Percentiles rank a stretch among this genome's conserved stretches.
Conservation (phyloP, 2,797 vertebrate genomes). For the Paguma larvata region DNA sequence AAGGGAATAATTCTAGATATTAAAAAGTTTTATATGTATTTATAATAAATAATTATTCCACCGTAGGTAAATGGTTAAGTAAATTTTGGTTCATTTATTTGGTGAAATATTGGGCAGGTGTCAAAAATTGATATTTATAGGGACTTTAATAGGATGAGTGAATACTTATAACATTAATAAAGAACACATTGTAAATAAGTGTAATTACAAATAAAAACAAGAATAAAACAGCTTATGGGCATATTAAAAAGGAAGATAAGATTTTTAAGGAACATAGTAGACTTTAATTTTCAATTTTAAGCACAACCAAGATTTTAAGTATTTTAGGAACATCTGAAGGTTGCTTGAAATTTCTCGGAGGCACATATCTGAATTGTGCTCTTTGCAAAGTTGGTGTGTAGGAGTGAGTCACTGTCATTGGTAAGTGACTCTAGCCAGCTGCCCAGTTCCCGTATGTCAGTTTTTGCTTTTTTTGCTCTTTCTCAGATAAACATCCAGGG, state of each 20-base stretch:
- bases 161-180: conserved; percentile 9
- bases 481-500: conserved; percentile 59
- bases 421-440: conserved; percentile 50
- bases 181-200: conserved; percentile 7
- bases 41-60: neutral
- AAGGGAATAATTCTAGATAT: conserved; percentile 38
- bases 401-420: conserved; percentile 59
- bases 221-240: neutral
- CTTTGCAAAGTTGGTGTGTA: conserved; percentile 57
- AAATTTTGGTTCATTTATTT: conserved; percentile 35
- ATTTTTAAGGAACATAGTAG: conserved; percentile 15
- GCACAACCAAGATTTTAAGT: neutral
- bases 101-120: neutral
- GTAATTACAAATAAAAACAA: conserved; percentile 11
- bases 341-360: conserved; percentile 47
- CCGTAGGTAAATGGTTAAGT: neutral
- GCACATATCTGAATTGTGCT: neutral
- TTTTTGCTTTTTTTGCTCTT: conserved; percentile 66
- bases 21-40: neutral
- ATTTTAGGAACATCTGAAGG: conserved; percentile 52
- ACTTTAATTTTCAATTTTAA: conserved; percentile 26
- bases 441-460: conserved; percentile 9
- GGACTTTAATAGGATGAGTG: neutral
- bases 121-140: conserved; percentile 40
- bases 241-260: conserved; percentile 14